phyloP scores from a whole-genome alignment of 2,797 vertebrate genomes.

The Rhinophrynus dorsalis region DNA sequence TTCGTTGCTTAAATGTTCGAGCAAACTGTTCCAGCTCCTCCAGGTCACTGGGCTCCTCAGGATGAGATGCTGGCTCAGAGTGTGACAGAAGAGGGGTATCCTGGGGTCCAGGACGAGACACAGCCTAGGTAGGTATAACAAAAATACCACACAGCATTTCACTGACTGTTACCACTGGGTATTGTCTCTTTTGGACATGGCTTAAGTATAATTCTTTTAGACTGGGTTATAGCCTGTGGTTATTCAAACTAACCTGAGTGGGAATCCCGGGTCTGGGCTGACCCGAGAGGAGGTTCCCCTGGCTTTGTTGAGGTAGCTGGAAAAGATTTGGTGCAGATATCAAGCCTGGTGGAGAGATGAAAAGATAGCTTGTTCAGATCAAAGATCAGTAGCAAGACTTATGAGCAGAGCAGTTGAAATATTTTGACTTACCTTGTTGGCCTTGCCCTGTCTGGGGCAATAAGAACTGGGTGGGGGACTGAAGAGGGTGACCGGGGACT shows the following conservation, averaged over 20 bases:
- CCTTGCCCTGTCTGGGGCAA: constrained; percentile 88
- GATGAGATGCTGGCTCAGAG: constrained; percentile 69
- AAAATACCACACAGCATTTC: too few relatives aligned
- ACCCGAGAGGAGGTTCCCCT: constrained; percentile 84
- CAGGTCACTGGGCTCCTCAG: constrained; percentile 89
- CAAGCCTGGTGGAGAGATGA: constrained; percentile 72
- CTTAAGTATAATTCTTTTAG: too few relatives aligned
- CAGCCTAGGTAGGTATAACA: constrained; percentile 50
- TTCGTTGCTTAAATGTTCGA: constrained; percentile 90
- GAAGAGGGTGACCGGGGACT: constrained; percentile 83
- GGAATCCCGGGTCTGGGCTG: constrained; percentile 79
- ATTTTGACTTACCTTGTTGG: constrained; percentile 80
- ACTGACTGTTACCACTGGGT: too few relatives aligned
- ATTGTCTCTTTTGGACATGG: too few relatives aligned
- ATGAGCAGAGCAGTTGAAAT: background rate
- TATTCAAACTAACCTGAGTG: constrained; percentile 83
- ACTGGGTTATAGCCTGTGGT: too few relatives aligned
- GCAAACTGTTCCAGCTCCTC: constrained; percentile 93
- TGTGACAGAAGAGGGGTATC: constrained; percentile 59
- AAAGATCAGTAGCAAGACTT: background rate
- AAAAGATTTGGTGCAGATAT: constrained; percentile 90
- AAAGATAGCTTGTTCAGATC: background rate
- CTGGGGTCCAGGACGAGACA: constrained; percentile 61
- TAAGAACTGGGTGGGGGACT: constrained; percentile 86
- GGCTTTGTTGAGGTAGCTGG: constrained; percentile 96